Evolutionary conservation across 2,797 vertebrate genomes (phyloP), one percentile per base, ranked within the genome.

Genomic region (Thalassophryne amazonica): DNA sequence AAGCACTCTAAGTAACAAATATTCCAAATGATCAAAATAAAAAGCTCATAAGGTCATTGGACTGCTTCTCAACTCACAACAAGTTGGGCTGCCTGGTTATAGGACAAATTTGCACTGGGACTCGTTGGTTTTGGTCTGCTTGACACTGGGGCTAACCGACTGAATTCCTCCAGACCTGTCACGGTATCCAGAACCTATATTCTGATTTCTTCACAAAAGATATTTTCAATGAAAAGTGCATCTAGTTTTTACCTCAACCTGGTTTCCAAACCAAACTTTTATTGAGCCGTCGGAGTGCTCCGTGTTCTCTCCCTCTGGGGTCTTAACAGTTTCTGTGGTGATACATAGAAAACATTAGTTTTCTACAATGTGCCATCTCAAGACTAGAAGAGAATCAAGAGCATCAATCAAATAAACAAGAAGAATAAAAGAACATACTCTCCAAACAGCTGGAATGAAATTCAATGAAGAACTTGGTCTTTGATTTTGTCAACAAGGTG

Each of bases 381-480:
- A 42, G 34, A 1, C 23, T n/a, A 35, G 20, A 1, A 32, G 32
- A 14, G 6, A 31, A 32, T 21, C 30, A 29, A 1, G 2, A 2
- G n/a, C n/a, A n/a, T 25, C 14, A 7, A 20, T 9, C 7, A 12
- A 14, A 32, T 9, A 15, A 6, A 33, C 2, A 0, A 31, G n/a
- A n/a, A n/a, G n/a, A n/a, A n/a, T n/a, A n/a, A n/a, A n/a, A n/a
- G n/a, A 17, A 72, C 90, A 8, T 89, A 99, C 97, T 94, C 80
- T 98, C 96, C 73, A 99, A 83, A 82, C 95, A 99, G 87, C 92
- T 96, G 11, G 97, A 98, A 60, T 99, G 90, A 71, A 93, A 97
- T 62, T 99, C 97, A 0, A 99, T 93, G 87, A 95, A 97, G 90
- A 99, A 99, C 72, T 93, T 95, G 16, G 97, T 99, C 85, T 97